phyloP scores from a whole-genome alignment of 2,797 vertebrate genomes.

The Rhynchonycteris naso region DNA sequence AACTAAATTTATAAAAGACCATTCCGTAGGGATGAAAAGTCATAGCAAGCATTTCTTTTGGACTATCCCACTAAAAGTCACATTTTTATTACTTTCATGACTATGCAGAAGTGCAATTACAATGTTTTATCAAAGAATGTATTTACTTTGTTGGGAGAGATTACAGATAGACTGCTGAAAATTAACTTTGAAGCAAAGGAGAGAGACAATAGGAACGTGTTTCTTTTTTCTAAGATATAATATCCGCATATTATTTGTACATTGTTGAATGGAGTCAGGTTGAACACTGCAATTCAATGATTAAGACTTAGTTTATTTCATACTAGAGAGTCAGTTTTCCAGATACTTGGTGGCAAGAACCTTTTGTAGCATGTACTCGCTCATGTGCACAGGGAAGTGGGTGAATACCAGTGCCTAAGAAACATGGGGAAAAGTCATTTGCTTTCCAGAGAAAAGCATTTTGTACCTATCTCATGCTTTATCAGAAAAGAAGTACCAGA shows the following conservation, averaged over 20 bases:
- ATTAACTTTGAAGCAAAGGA: background rate
- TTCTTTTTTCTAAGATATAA: background rate
- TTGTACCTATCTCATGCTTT: accelerated
- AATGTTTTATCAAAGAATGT: background rate
- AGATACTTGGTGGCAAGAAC: slow-evolving; percentile 37
- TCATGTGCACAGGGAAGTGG: background rate
- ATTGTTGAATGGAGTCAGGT: background rate
- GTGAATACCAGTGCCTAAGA: background rate
- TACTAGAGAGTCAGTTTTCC: background rate
- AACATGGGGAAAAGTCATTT: background rate
- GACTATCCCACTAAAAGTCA: background rate
- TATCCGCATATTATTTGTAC: background rate
- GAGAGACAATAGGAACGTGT: background rate
- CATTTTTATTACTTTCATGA: background rate
- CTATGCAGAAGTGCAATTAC: background rate
- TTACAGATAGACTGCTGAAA: background rate
- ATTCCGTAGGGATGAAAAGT: background rate
- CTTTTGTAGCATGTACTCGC: background rate
- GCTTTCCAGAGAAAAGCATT: background rate
- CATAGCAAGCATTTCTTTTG: background rate
- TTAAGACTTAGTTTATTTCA: background rate
- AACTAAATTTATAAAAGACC: background rate
- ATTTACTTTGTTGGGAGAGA: background rate
- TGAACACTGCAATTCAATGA: background rate
- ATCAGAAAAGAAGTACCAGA: background rate